These are phyloP conservation scores for Hecatera dysodea DNA, from an alignment of 2,888 invertebrate species.

Conservation along the genomic window DNA sequence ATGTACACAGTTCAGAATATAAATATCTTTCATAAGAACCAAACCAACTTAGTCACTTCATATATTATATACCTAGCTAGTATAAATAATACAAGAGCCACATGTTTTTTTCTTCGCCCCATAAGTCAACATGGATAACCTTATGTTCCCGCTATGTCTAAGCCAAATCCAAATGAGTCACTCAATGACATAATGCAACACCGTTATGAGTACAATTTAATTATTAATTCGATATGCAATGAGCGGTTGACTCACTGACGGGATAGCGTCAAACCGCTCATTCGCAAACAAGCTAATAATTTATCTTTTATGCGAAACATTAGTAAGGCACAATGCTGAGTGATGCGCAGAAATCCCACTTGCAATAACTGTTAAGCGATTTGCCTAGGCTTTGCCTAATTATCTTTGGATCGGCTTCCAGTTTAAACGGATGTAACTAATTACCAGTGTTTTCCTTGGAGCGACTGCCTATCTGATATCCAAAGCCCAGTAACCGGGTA, in stretches of 20 bases:
- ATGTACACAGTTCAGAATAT: not conserved
- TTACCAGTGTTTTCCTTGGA: no score
- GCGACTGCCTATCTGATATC: no score
- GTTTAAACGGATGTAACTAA: no score
- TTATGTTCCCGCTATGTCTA: slow-evolving; percentile 24
- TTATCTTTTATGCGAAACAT: slow-evolving; percentile 20
- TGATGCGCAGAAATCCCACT: slow-evolving; percentile 12
- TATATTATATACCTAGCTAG: no score
- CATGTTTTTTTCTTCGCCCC: slow-evolving; percentile 2
- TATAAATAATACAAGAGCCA: not conserved
- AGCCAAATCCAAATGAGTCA: slow-evolving; percentile 49
- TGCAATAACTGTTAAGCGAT: not conserved
- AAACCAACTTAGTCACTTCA: not conserved
- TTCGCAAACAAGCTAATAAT: slow-evolving; percentile 47
- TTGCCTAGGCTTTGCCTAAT: no score
- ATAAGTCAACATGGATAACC: slow-evolving; percentile 4
- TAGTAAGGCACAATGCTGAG: not conserved
- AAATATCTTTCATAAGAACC: not conserved
- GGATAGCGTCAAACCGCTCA: slow-evolving; percentile 40
- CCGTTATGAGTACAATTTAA: slow-evolving; percentile 43
- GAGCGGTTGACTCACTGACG: slow-evolving; percentile 43
- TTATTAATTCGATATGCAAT: slow-evolving; percentile 54
- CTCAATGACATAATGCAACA: slow-evolving; percentile 54
- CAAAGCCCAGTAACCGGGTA: no score
- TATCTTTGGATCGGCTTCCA: no score